A percentile compares a stretch with the other conserved stretches of the same genome.
Conservation (phyloP, 23 tunicate genomes). For the Corella eumyota region DNA sequence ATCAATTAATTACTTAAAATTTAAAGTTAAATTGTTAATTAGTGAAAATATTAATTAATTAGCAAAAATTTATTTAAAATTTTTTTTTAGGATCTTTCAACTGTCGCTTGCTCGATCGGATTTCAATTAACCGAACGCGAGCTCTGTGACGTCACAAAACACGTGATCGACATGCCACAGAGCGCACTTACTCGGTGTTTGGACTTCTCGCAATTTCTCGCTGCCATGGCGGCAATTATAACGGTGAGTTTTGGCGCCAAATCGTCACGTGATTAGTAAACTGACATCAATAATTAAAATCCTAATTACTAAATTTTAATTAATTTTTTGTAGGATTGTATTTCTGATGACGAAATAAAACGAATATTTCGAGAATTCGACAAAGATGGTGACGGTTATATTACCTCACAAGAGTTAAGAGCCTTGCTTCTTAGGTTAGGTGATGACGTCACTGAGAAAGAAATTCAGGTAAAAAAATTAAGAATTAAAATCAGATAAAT, state of each 20-base stretch:
- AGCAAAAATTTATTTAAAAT: neutral
- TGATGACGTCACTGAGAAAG: conserved; percentile 51
- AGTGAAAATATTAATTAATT: neutral
- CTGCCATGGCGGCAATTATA: conserved; percentile 28
- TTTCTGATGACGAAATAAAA: conserved; percentile 45
- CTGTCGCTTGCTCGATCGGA: conserved; percentile 24
- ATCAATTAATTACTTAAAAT: neutral
- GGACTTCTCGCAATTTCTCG: conserved; percentile 27
- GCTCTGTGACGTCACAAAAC: conserved; percentile 2
- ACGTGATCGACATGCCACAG: conserved; percentile 2
- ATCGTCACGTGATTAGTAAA: neutral
- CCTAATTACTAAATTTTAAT: neutral
- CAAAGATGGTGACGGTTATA: conserved; percentile 63
- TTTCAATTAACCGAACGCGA: conserved; percentile 10
- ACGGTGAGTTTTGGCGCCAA: conserved; percentile 33
- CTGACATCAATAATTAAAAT: neutral
- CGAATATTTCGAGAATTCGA: conserved; percentile 47
- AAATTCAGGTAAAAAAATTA: conserved; percentile 27
- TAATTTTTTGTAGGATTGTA: conserved; percentile 24
- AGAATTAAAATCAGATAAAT: neutral
- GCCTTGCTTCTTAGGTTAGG: conserved; percentile 26
- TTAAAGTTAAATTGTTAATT: neutral
- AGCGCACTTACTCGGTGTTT: conserved; percentile 6
- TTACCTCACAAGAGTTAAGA: conserved; percentile 52
- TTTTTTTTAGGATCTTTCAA: conserved; percentile 23